Evolutionary conservation across 2,113 vertebrate species (phyloP).

Genomic region (Xiphias gladius): DNA sequence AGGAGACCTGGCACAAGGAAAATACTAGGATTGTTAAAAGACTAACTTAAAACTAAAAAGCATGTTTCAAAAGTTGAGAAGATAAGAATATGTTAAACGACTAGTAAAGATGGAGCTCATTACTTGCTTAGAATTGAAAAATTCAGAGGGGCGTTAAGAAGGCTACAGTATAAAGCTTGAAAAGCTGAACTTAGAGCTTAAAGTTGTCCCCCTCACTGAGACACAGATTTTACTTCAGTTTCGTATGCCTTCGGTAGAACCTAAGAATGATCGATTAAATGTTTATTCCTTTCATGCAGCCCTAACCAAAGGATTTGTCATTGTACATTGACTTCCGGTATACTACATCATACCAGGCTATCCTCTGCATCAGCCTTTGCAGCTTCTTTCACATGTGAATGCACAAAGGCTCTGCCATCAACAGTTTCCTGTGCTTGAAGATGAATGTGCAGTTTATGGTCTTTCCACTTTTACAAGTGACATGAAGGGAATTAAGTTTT

Average conservation of each 20-base stretch:
- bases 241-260: slow-evolving; percentile 8
- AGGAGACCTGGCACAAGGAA: background rate
- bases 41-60: background rate
- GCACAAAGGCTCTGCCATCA: slow-evolving; percentile 34
- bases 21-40: background rate
- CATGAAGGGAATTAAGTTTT: slow-evolving; percentile 5
- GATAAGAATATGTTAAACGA: background rate
- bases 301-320: slow-evolving; percentile 55
- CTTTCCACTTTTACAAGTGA: slow-evolving; percentile 5
- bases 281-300: slow-evolving; percentile 59
- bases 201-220: slow-evolving; percentile 1
- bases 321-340: slow-evolving; percentile 38
- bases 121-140: background rate
- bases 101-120: background rate
- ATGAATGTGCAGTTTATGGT: slow-evolving; percentile 32
- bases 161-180: background rate
- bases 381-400: slow-evolving; percentile 49
- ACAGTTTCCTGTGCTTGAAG: slow-evolving; percentile 33
- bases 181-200: background rate
- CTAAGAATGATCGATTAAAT: slow-evolving; percentile 43
- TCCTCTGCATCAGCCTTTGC: slow-evolving; percentile 33
- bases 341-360: slow-evolving; percentile 47
- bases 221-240: slow-evolving; percentile 7
- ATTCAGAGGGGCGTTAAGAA: background rate
- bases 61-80: background rate